Evolutionary conservation across 35 echinoderm and acorn worm species (phyloP), one percentile per base, ranked within the genome.

Genomic region (Ophiothrix spiculata): DNA sequence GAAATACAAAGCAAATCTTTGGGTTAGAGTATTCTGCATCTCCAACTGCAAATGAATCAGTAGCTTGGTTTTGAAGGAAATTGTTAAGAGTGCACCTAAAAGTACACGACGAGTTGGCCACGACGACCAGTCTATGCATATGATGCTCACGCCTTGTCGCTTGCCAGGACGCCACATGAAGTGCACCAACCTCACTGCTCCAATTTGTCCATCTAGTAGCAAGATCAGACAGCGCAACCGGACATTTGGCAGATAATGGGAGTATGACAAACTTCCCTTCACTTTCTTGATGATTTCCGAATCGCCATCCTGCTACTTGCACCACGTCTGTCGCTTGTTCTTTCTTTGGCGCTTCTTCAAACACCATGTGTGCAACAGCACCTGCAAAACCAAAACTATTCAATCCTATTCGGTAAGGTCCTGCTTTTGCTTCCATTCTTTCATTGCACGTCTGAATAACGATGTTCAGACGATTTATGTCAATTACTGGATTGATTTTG

Each of bases 301-400:
- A 98, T 38, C 85, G 80, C 91, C 91, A 93, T n/a, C 94, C 86
- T 23, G 77, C 84, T 4, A 28, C 46, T 8, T 88, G 77, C 42
- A n/a, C n/a, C n/a, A n/a, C n/a, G n/a, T n/a, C n/a, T n/a, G n/a
- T n/a, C n/a, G n/a, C 46, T 38, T 73, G 77, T 23, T 83, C 80
- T 77, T 40, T 45, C 40, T 84, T 63, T 34, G 95, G 95, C 79
- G 95, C 79, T 64, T 98, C 91, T 80, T 98, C 83, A 12, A 98
- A 89, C 36, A 98, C 91, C 31, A 84, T 82, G 77, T 98, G 95
- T 45, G 91, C 95, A 3, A 98, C 31, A 21, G 95, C 95, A n/a
- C 95, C 95, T 0, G 88, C 92, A 84, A 98, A 94, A 3, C 95
- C 95, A 76, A 98, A 98, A 37, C 91, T 94, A 83, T 98, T 98